Percentiles rank a stretch among this genome's conserved stretches.
phyloP scores from a whole-genome alignment of 2,888 invertebrate genomes.

The Dendrolimus pini region DNA sequence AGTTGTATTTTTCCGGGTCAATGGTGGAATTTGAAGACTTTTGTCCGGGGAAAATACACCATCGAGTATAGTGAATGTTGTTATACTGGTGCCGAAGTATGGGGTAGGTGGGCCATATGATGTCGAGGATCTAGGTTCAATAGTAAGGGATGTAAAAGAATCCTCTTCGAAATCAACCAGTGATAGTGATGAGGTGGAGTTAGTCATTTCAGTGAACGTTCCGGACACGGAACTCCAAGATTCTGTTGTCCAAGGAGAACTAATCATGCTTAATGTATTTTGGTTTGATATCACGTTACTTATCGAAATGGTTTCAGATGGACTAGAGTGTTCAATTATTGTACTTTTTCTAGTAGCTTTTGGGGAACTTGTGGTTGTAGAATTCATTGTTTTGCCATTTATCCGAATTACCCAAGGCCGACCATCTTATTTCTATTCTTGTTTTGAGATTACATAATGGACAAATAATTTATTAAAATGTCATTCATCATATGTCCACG shows the following conservation, averaged over 20 bases:
- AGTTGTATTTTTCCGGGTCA: slow-evolving; percentile 1
- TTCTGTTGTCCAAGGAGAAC: slow-evolving; percentile 42
- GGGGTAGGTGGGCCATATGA: slow-evolving; percentile 15
- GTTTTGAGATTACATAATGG: too few relatives aligned
- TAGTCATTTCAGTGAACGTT: not conserved
- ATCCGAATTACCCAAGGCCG: too few relatives aligned
- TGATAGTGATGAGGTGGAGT: not conserved
- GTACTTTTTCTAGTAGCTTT: too few relatives aligned
- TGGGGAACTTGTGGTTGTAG: too few relatives aligned
- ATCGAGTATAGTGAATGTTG: slow-evolving; percentile 12
- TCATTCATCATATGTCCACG: too few relatives aligned
- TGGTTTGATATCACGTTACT: slow-evolving; percentile 3
- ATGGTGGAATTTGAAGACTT: slow-evolving; percentile 5
- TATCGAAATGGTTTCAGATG: too few relatives aligned
- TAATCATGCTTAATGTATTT: slow-evolving; percentile 41
- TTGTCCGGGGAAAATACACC: not conserved
- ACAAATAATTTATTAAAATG: too few relatives aligned
- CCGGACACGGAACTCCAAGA: slow-evolving; percentile 18
- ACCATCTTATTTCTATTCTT: too few relatives aligned
- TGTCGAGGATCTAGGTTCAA: slow-evolving; percentile 22
- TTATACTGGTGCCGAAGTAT: slow-evolving; percentile 8
- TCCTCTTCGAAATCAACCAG: slow-evolving; percentile 5
- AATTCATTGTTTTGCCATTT: too few relatives aligned
- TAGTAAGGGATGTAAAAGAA: slow-evolving; percentile 2
- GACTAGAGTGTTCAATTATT: too few relatives aligned